Conservation (phyloP, 2,888 invertebrate species). For the Aleiodes testaceus region DNA sequence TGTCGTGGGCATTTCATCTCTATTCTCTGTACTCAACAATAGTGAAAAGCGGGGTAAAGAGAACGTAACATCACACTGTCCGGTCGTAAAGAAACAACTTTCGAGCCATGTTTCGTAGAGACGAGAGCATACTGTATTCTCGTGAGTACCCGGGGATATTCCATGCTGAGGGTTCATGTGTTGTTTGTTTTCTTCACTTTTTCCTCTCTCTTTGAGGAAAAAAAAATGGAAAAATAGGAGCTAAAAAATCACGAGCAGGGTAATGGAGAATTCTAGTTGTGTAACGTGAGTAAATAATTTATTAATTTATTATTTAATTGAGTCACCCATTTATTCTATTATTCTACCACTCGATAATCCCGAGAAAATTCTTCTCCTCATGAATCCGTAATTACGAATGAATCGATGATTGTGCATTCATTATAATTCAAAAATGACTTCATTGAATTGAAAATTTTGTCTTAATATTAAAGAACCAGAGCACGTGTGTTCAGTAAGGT, state of each 20-base stretch:
- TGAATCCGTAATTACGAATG: no score
- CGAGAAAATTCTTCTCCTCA: no score
- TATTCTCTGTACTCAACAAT: constrained; percentile 13
- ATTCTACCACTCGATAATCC: no score
- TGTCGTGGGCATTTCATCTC: constrained; percentile 21
- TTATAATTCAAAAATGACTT: no score
- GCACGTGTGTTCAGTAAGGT: constrained; percentile 37
- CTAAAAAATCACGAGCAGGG: constrained; percentile 6
- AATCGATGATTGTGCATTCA: no score
- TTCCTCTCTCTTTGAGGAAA: not conserved
- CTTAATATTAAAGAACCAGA: constrained; percentile 22
- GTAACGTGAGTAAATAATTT: not conserved
- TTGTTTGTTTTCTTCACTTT: no score
- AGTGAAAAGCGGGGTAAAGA: not conserved
- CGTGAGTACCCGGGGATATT: constrained; percentile 15
- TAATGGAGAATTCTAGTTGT: constrained; percentile 15
- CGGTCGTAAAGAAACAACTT: constrained; percentile 30
- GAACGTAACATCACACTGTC: constrained; percentile 23
- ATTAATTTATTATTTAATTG: not conserved
- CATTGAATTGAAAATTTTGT: not conserved
- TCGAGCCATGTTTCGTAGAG: constrained; percentile 7
- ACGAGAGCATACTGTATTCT: constrained; percentile 12
- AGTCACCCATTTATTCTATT: not conserved
- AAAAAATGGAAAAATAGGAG: constrained; percentile 3
- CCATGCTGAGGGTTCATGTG: constrained; percentile 1